A percentile compares a stretch with the other conserved stretches of the same genome.
Evolutionary conservation across 2,797 vertebrate species (phyloP).

Genomic region (Cynopterus sphinx): DNA sequence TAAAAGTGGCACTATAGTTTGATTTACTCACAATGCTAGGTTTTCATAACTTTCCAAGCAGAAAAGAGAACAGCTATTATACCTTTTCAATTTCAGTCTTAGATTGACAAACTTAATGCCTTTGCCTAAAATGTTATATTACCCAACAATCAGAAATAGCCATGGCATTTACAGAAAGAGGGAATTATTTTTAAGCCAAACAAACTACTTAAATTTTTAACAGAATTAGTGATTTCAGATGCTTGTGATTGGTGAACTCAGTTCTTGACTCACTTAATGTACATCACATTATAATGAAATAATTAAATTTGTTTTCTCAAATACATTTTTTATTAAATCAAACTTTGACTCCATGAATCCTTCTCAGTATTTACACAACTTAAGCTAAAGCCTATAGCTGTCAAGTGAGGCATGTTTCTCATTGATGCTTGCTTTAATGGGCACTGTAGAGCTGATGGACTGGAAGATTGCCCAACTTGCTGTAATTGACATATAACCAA

Average conservation of each 20-base stretch:
- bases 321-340: not conserved
- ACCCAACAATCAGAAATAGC: not conserved
- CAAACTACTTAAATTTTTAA: not conserved
- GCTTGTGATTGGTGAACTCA: not conserved
- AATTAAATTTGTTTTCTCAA: not conserved
- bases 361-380: not conserved
- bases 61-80: not conserved
- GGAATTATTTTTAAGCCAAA: not conserved
- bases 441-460: slow-evolving; percentile 76
- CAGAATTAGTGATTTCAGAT: not conserved
- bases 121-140: not conserved
- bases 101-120: not conserved
- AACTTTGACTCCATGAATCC: not conserved
- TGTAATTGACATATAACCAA: slow-evolving; percentile 82
- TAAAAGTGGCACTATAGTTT: not conserved
- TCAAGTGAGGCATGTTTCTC: slow-evolving; percentile 10
- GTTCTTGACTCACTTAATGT: not conserved
- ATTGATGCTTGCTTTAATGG: slow-evolving; percentile 74
- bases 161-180: not conserved
- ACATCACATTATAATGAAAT: not conserved
- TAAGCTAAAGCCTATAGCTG: not conserved
- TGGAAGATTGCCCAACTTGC: slow-evolving; percentile 83
- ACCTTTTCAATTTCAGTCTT: not conserved
- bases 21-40: not conserved
- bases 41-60: not conserved